Base-by-base conservation (phyloP, 2,113 vertebrate species). In the Zingel zingel region DNA sequence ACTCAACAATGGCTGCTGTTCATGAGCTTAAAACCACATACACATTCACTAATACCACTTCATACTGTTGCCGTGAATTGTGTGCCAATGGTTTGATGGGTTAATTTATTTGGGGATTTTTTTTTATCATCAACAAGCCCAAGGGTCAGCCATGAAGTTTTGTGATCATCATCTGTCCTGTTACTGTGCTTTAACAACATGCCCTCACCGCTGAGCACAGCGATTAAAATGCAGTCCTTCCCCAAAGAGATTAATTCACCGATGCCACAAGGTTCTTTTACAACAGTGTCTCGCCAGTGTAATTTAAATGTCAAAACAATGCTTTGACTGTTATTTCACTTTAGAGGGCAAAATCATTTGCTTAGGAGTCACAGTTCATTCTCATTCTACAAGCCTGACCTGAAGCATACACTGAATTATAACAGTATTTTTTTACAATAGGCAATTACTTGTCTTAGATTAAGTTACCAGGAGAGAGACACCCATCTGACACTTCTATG, bases 251-350 rank as follows among this genome's bases (percentile, higher is more conserved):
- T 66, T 82, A 57, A 86, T 87, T 91, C 86, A 80, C 58, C 8
- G 23, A 43, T 74, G 62, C 79, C 74, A 75, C 69, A 33, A 69
- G 78, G 62, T 86, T 48, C 51, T 75, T 89, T 71, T 12, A 81
- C 73, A 30, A 82, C 74, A 56, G 48, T 7, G 27, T 25, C 21
- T 64, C 59, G 71, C 87, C 85, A 74, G 62, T 25, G 65, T 68
- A 76, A 88, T 90, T 81, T 86, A 75, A 88, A 84, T 84, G 74
- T 81, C 73, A 82, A 83, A 88, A 89, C 84, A 83, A 86, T 25
- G 30, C n/a, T 75, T 63, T 33, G 16, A 53, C 18, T 75, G 63
- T 57, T 70, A 43, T 65, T 86, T 84, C 48, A 65, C 53, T 79
- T n/a, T 3, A 5, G 74, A 79, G 79, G 71, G 71, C 76, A 83